Conservation (phyloP, 2,113 vertebrate genomes). For the Phasianus colchicus region DNA sequence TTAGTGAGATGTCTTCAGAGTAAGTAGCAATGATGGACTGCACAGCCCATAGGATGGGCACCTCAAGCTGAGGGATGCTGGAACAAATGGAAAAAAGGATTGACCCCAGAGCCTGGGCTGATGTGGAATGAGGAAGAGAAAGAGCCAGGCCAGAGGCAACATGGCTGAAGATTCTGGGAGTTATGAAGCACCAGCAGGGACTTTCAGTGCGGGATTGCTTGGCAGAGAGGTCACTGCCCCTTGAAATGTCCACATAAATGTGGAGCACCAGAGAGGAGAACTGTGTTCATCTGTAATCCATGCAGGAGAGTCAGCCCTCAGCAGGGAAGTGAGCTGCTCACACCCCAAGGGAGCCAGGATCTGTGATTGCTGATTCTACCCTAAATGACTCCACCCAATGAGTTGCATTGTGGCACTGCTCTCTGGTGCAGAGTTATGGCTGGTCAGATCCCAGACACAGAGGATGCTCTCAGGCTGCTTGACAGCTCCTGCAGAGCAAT, state of each 20-base stretch:
- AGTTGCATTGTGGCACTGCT: neutral
- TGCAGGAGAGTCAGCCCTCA: neutral
- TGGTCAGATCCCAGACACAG: neutral
- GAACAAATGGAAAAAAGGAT: neutral
- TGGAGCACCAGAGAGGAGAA: neutral
- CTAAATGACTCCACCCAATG: accelerated
- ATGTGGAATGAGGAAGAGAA: neutral
- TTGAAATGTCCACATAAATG: accelerated
- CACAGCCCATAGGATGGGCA: neutral
- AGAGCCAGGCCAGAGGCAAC: too few species aligned
- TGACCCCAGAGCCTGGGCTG: neutral
- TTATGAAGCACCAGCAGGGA: neutral
- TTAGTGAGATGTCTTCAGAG: neutral
- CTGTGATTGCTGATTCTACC: neutral
- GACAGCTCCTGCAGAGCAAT: neutral
- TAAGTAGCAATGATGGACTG: neutral
- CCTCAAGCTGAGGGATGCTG: neutral
- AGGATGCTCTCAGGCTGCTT: too few species aligned
- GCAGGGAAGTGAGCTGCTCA: neutral
- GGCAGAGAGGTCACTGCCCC: neutral
- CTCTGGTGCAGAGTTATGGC: neutral
- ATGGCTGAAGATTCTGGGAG: neutral
- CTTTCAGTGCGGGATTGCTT: accelerated
- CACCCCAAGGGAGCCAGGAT: accelerated
- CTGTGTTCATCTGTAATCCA: neutral